Percentiles rank a stretch among this genome's conserved stretches.
Conservation (phyloP, 1,140 invertebrate genomes). For the Magallana angulata region DNA sequence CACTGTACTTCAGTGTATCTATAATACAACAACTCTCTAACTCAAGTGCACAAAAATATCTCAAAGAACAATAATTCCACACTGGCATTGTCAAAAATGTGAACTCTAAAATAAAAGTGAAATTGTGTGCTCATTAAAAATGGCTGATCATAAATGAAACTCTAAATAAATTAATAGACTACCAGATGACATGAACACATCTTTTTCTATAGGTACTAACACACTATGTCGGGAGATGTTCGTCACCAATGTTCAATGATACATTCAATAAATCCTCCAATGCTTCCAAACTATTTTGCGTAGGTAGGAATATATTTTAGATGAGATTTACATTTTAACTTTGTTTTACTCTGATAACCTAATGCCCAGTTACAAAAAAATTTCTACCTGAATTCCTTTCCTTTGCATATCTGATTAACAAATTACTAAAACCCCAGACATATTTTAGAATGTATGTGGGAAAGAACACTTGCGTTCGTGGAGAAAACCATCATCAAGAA, state of each 20-base stretch:
- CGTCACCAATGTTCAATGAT: neutral
- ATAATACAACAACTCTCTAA: neutral
- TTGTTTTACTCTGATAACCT: neutral
- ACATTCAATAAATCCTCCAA: neutral
- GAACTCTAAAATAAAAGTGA: neutral
- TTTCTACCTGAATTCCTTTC: neutral
- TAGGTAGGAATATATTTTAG: neutral
- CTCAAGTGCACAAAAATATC: neutral
- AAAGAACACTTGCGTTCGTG: too few relatives aligned
- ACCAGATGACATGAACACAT: constrained; percentile 24
- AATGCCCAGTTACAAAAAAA: neutral
- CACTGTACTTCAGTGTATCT: neutral
- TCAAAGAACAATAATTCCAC: neutral
- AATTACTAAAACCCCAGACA: too few relatives aligned
- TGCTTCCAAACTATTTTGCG: neutral
- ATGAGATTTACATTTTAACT: neutral
- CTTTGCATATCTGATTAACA: too few relatives aligned
- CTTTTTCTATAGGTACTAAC: neutral
- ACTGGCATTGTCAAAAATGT: neutral
- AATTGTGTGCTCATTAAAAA: neutral
- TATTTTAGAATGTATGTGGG: too few relatives aligned
- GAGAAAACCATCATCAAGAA: too few relatives aligned
- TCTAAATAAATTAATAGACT: constrained; percentile 1
- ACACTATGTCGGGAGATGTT: neutral
- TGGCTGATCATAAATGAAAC: neutral